A percentile compares a stretch with the other conserved stretches of the same genome.
These are phyloP conservation scores for Allophyes oxyacanthae DNA, from an alignment of 2,888 invertebrate species.

Conservation along the genomic window DNA sequence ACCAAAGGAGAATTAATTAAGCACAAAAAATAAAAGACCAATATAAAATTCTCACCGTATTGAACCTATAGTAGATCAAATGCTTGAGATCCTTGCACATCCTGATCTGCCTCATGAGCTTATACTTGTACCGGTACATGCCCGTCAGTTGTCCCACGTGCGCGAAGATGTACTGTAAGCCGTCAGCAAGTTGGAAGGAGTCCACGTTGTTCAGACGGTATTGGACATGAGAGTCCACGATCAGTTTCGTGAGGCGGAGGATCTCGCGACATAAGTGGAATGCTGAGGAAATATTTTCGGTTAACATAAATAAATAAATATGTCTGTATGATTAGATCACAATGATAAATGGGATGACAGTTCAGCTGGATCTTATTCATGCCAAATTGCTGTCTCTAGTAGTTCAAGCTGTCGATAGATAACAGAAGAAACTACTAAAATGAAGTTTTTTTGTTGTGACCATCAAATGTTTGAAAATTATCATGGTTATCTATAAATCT, in stretches of 20 bases:
- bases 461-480: too few relatives aligned
- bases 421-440: too few relatives aligned
- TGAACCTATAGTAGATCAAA: constrained; percentile 99
- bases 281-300: constrained; percentile 86
- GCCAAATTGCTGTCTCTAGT: too few relatives aligned
- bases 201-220: constrained; percentile 99
- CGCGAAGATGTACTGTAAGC: constrained; percentile 99
- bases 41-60: constrained; percentile 93
- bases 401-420: too few relatives aligned
- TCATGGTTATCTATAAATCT: not conserved
- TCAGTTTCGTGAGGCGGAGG: constrained; percentile 98
- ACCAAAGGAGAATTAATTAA: too few relatives aligned
- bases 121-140: constrained; percentile 99
- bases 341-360: too few relatives aligned
- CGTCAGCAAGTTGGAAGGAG: constrained; percentile 99
- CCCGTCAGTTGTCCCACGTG: constrained; percentile 99
- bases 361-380: too few relatives aligned
- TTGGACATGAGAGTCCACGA: constrained; percentile 99
- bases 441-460: too few relatives aligned
- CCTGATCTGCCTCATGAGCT: constrained; percentile 99
- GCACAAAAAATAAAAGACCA: too few relatives aligned
- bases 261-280: constrained; percentile 99
- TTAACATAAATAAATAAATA: too few relatives aligned
- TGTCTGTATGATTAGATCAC: not conserved
- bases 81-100: constrained; percentile 99